Conservation (phyloP, 2,888 invertebrate species). For the Steinernema scapterisci region DNA sequence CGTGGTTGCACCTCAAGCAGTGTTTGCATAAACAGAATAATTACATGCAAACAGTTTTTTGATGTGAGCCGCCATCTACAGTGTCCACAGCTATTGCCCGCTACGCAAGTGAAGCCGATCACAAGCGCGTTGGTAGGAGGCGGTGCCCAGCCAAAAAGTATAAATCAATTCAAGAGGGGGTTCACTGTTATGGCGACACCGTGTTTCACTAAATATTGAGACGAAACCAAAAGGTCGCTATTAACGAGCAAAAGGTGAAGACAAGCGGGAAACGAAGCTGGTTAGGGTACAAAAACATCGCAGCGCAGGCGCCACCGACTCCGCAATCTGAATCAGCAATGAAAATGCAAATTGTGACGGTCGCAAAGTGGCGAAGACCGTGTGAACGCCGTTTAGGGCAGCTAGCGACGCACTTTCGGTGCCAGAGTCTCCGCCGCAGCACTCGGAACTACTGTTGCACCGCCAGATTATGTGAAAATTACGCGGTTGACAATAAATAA, state of each 20-base stretch:
- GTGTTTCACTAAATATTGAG: constrained; percentile 18
- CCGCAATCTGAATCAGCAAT: not conserved
- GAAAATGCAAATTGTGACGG: constrained; percentile 2
- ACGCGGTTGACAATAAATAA: not conserved
- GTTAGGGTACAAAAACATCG: not conserved
- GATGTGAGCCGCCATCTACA: constrained; percentile 1
- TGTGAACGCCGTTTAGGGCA: constrained; percentile 14
- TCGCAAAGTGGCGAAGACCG: not conserved
- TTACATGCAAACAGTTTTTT: constrained; percentile 2
- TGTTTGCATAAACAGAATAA: constrained; percentile 27
- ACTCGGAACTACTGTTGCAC: not conserved
- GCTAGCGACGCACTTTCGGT: not conserved
- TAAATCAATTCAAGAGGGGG: constrained; percentile 4
- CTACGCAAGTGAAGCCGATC: not conserved
- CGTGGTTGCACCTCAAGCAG: not conserved
- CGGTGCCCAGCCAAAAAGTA: not conserved
- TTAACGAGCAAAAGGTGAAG: too few relatives aligned
- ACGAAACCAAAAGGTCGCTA: not conserved
- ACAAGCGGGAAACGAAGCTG: too few relatives aligned
- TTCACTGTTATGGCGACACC: constrained; percentile 3
- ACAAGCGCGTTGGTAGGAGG: not conserved
- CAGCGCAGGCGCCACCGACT: not conserved
- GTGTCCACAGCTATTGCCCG: not conserved
- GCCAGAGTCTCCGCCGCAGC: not conserved
- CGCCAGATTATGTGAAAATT: not conserved